These are phyloP conservation scores for Thunnus maccoyii DNA, from an alignment of 2,113 vertebrate species.

Conservation along the genomic window DNA sequence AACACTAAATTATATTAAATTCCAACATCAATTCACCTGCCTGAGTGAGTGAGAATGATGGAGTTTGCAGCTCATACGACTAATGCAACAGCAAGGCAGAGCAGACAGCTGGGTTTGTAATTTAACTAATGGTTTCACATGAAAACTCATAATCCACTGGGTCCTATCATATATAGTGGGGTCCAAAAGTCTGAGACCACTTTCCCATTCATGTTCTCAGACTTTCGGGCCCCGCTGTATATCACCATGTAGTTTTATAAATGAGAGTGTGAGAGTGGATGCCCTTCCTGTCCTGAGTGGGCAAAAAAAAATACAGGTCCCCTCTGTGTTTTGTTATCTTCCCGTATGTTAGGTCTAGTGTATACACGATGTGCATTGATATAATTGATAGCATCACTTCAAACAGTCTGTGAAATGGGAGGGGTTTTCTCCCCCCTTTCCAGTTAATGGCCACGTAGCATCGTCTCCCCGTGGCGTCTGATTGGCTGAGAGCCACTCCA, in stretches of 20 bases:
- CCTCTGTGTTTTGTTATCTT: constrained; percentile 11
- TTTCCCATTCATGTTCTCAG: too few relatives aligned
- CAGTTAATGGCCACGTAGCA: constrained; percentile 69
- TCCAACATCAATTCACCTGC: constrained; percentile 56
- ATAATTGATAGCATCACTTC: constrained; percentile 71
- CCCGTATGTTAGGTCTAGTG: constrained; percentile 12
- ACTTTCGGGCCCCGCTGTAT: too few relatives aligned
- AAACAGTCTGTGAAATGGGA: constrained; percentile 26
- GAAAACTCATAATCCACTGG: constrained; percentile 45
- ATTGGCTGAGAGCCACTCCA: constrained; percentile 78
- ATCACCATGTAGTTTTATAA: constrained; percentile 9
- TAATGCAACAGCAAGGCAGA: constrained; percentile 52
- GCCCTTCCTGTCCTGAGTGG: constrained; percentile 6
- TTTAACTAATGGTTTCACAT: constrained; percentile 51
- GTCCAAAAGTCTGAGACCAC: too few relatives aligned
- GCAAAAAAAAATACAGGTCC: constrained; percentile 1
- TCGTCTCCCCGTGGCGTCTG: constrained; percentile 58
- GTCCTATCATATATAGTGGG: constrained; percentile 25
- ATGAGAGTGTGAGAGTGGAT: constrained; percentile 11
- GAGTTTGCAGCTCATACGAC: constrained; percentile 41
- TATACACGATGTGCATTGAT: constrained; percentile 35
- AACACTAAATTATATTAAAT: constrained; percentile 66
- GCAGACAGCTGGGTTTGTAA: constrained; percentile 55
- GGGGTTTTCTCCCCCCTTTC: constrained; percentile 18
- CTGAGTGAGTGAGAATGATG: constrained; percentile 33